A percentile compares a stretch with the other conserved stretches of the same genome.
Conservation (phyloP, 2,113 vertebrate genomes). For the Indicator indicator region DNA sequence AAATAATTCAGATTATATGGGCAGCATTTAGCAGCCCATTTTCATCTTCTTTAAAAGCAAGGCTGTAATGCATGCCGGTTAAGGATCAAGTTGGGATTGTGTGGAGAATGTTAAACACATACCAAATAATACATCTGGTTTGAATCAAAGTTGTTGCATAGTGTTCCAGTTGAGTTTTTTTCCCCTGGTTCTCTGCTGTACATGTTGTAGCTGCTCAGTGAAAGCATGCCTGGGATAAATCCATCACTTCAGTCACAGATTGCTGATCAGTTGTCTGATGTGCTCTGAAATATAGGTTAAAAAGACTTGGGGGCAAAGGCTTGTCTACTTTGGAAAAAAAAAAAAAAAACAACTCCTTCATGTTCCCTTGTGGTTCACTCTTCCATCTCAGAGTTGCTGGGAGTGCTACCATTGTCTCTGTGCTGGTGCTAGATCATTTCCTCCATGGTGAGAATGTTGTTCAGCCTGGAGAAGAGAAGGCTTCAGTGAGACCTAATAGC, state of each 20-base stretch:
- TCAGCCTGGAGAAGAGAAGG: too few species aligned
- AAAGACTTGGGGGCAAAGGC: slow-evolving; percentile 2
- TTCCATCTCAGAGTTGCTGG: not conserved
- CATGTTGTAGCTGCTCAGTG: slow-evolving; percentile 47
- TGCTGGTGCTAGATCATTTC: not conserved
- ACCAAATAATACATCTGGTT: slow-evolving; percentile 72
- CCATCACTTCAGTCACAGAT: slow-evolving; percentile 44
- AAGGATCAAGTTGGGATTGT: slow-evolving; percentile 68
- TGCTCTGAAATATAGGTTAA: slow-evolving; percentile 20
- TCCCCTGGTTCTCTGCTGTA: not conserved
- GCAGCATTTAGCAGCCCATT: slow-evolving; percentile 71
- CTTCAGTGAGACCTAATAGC: too few species aligned
- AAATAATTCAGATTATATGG: slow-evolving; percentile 71
- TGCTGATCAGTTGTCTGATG: slow-evolving; percentile 43
- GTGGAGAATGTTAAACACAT: slow-evolving; percentile 66
- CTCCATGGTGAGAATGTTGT: not conserved
- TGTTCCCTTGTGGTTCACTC: not conserved
- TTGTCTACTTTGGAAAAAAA: not conserved
- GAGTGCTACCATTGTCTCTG: not conserved
- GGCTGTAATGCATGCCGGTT: slow-evolving; percentile 59
- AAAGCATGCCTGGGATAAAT: slow-evolving; percentile 55
- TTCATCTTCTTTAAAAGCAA: slow-evolving; percentile 70
- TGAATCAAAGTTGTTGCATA: slow-evolving; percentile 53
- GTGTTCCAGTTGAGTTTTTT: slow-evolving; percentile 25
- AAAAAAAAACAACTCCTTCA: not conserved